Evolutionary conservation across 2,113 vertebrate genomes (phyloP).

Genomic region (Peromyscus polionotus): DNA sequence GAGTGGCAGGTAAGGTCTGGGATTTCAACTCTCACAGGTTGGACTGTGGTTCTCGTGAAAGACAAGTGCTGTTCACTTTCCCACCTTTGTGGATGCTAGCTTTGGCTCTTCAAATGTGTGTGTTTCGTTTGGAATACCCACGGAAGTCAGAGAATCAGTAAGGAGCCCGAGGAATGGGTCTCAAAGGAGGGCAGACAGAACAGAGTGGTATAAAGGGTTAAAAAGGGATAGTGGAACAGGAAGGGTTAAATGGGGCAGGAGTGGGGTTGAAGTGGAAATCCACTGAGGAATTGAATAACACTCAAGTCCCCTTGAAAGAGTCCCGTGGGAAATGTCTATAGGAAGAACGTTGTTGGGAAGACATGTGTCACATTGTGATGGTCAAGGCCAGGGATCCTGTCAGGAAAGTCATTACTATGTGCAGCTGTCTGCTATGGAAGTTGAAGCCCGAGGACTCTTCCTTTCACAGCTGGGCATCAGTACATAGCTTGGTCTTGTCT

Average conservation of each 20-base stretch:
- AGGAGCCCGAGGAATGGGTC: not conserved
- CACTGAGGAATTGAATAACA: not conserved
- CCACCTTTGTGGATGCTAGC: not conserved
- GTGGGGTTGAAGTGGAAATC: too few relatives aligned
- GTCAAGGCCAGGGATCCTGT: accelerated
- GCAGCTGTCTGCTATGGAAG: too few relatives aligned
- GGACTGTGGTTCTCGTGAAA: accelerated
- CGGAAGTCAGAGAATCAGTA: too few relatives aligned
- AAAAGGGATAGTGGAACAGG: not conserved
- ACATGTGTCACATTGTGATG: accelerated
- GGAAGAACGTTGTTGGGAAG: accelerated
- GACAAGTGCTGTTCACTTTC: not conserved
- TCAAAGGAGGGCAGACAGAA: not conserved
- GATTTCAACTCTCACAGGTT: too few relatives aligned
- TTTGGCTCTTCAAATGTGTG: not conserved
- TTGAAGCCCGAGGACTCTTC: not conserved
- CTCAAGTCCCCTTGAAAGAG: not conserved
- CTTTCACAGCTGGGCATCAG: not conserved
- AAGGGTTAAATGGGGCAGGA: not conserved
- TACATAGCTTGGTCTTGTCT: not conserved
- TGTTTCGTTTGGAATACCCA: not conserved
- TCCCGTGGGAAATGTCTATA: too few relatives aligned
- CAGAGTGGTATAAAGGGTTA: not conserved
- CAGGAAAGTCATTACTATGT: accelerated
- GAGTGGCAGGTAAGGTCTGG: accelerated